Evolutionary conservation across 2,797 vertebrate genomes (phyloP), one percentile per base, ranked within the genome.

Genomic region (Spinibarbus caldwelli): DNA sequence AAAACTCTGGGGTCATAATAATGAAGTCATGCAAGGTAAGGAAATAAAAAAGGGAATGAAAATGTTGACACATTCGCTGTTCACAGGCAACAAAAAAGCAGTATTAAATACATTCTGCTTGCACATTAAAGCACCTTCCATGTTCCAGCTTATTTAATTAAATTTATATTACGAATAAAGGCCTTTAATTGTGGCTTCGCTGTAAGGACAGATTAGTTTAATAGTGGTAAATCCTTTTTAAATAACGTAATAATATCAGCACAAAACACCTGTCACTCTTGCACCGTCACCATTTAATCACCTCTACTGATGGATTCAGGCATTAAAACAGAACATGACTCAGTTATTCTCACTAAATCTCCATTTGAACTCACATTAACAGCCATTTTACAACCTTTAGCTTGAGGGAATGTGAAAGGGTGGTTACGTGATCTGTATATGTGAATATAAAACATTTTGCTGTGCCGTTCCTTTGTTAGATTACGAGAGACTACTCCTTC

Each of bases 1-100:
- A 97, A 91, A 98, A 99, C 91, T 99, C 98, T 0, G 98, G 98
- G 36, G 86, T 97, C 71, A 98, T 99, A 83, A 92, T 99, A 54
- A 90, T 99, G 80, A 97, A 97, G 89, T 97, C 93, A 80, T 99
- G 98, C 90, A 98, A 98, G 96, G 98, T 99, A 91, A 95, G 89
- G 23, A 73, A 70, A 38, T 52, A 36, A 72, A 80, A 49, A 70
- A 52, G 29, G 29, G 10, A 49, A 19, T 62, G 2, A 43, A 45
- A 70, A 36, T 71, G 49, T 15, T 34, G 41, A 80, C n/a, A 45
- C 78, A 21, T 79, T 34, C 0, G 5, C 54, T 78, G 17, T 34
- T 31, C 72, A 59, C 15, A 26, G 31, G 14, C 15, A 26, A 66
- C 80, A 62, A 67, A 75, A 80, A 84, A 85, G 38, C 54, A 54